A percentile compares a stretch with the other conserved stretches of the same genome.
Conservation (phyloP, 2,113 vertebrate genomes). For the Fulmarus glacialis region DNA sequence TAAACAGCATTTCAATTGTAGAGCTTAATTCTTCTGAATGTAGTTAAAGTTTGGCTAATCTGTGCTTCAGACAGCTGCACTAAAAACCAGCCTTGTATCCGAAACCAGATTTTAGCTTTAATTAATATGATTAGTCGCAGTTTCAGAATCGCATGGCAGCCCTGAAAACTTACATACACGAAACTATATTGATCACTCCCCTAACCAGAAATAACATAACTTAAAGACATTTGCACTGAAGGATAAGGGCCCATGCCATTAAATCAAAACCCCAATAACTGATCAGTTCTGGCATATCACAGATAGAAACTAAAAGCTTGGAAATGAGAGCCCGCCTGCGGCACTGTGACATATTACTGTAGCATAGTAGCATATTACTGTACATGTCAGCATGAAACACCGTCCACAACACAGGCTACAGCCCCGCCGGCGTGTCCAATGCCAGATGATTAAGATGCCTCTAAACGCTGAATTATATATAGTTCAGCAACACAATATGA, state of each 20-base stretch:
- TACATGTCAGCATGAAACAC: neutral
- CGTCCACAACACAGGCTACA: neutral
- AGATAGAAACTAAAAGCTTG: neutral
- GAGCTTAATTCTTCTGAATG: neutral
- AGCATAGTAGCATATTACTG: neutral
- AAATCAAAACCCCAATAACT: neutral
- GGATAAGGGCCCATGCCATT: too few species aligned
- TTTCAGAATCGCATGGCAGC: neutral
- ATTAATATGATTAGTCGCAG: neutral
- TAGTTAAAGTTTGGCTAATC: neutral
- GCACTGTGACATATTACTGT: neutral
- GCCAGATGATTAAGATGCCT: neutral
- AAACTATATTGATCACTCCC: neutral
- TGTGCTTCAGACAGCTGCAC: neutral
- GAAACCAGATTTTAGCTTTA: neutral
- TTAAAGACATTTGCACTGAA: neutral
- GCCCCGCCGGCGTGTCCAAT: neutral
- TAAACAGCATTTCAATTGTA: neutral
- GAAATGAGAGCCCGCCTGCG: neutral
- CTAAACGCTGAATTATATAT: slow-evolving; percentile 33
- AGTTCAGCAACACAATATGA: slow-evolving; percentile 27
- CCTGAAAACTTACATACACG: rapidly evolving
- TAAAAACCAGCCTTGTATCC: neutral
- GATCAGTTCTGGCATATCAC: neutral
- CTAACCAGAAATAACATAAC: neutral